phyloP scores from a whole-genome alignment of 2,113 vertebrate genomes.

The Ceyx melanurus region DNA sequence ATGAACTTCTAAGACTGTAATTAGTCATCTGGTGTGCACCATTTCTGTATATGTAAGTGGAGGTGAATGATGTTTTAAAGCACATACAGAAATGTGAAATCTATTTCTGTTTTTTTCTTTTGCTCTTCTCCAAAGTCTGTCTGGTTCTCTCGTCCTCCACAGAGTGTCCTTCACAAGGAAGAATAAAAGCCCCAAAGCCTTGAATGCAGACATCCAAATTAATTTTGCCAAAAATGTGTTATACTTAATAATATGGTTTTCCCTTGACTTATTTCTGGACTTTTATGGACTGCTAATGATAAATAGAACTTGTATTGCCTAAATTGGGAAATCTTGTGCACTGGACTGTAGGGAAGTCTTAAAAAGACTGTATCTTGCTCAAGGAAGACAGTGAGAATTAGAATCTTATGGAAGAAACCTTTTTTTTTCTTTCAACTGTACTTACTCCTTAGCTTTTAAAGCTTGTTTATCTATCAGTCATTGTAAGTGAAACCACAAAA shows the following conservation, averaged over 20 bases:
- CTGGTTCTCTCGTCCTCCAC: not conserved
- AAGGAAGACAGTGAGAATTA: not conserved
- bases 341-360: not conserved
- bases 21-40: not conserved
- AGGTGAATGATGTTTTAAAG: not conserved
- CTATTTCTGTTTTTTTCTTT: not conserved
- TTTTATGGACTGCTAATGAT: not conserved
- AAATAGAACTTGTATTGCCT: not conserved
- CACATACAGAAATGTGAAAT: not conserved
- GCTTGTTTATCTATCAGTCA: not conserved
- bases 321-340: not conserved
- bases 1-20: not conserved
- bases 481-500: not conserved
- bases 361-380: not conserved
- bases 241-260: not conserved
- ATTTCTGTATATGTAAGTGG: not conserved
- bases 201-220: not conserved
- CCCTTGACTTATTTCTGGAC: not conserved
- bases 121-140: not conserved
- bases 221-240: not conserved
- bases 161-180: not conserved
- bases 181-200: not conserved
- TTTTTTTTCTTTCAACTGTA: not conserved
- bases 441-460: not conserved
- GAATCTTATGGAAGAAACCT: not conserved